Evolutionary conservation across 1,140 invertebrate species (phyloP).

Genomic region (Drosophila kohkoa): DNA sequence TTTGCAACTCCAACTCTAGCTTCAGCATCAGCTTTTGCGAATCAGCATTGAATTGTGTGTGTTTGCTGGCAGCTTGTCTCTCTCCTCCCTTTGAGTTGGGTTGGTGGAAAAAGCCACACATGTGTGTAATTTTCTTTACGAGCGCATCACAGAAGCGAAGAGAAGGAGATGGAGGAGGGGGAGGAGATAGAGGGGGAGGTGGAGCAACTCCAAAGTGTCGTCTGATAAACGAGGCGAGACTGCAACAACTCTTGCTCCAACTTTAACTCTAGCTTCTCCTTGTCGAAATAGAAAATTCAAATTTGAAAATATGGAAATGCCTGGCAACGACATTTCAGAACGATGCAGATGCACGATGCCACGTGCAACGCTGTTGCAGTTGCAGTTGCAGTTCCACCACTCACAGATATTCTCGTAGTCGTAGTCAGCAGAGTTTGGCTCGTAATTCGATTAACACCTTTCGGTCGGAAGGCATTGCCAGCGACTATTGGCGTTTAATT

Average conservation of each 20-base stretch:
- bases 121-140: conserved; percentile 80
- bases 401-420: no score
- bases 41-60: conserved; percentile 12
- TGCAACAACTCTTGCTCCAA: conserved; percentile 5
- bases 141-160: conserved; percentile 17
- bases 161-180: not conserved
- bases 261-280: conserved; percentile 1
- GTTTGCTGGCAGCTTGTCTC: not conserved
- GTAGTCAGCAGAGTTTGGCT: conserved; percentile 10
- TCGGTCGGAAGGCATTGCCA: conserved; percentile 37
- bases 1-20: conserved; percentile 2
- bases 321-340: conserved; percentile 32
- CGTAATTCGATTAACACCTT: conserved; percentile 82
- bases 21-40: not conserved
- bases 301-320: conserved; percentile 81
- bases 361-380: conserved; percentile 19
- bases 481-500: conserved; percentile 76
- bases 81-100: not conserved
- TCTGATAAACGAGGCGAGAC: conserved; percentile 66
- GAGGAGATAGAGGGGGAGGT: not conserved
- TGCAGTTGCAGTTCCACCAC: conserved; percentile 1
- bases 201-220: conserved; percentile 51
- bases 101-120: conserved; percentile 68
- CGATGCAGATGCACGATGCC: conserved; percentile 45
- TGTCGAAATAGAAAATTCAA: conserved; percentile 75